Evolutionary conservation across 2,113 vertebrate species (phyloP).

Genomic region (Lepus europaeus): DNA sequence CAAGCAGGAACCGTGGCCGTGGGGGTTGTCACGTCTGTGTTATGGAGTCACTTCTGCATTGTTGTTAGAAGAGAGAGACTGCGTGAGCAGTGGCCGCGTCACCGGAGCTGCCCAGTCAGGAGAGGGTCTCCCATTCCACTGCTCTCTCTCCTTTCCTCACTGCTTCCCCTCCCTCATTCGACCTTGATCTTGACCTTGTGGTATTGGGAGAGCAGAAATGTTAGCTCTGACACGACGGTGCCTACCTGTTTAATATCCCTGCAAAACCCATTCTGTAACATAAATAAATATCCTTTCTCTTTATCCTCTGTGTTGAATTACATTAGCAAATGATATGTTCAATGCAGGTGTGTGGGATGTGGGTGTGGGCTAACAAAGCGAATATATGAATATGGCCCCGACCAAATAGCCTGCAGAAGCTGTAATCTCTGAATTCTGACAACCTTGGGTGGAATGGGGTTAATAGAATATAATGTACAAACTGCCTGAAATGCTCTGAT

Average conservation of each 20-base stretch:
- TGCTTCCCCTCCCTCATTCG: neutral
- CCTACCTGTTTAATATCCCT: neutral
- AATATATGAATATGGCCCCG: conserved; percentile 84
- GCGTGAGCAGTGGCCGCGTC: neutral
- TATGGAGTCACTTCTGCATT: neutral
- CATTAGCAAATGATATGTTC: conserved; percentile 83
- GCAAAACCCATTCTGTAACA: neutral
- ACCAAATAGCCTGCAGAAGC: conserved; percentile 81
- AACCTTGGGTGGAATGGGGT: conserved; percentile 85
- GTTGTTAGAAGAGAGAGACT: conserved; percentile 16
- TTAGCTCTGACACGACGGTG: neutral
- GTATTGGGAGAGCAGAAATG: neutral
- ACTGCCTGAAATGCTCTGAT: conserved; percentile 87
- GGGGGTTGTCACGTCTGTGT: neutral
- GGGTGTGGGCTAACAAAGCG: conserved; percentile 78
- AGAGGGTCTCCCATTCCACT: neutral
- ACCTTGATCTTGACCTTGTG: neutral
- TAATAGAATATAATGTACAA: conserved; percentile 86
- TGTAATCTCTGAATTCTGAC: conserved; percentile 85
- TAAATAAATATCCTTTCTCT: conserved; percentile 75
- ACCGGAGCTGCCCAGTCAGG: neutral
- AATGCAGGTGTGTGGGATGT: conserved; percentile 74
- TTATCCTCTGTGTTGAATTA: conserved; percentile 74
- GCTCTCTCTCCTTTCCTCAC: neutral
- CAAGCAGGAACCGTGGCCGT: neutral